These are phyloP conservation scores for Trichonephila clavipes DNA, from an alignment of 1,140 invertebrate genomes.

Conservation along the genomic window DNA sequence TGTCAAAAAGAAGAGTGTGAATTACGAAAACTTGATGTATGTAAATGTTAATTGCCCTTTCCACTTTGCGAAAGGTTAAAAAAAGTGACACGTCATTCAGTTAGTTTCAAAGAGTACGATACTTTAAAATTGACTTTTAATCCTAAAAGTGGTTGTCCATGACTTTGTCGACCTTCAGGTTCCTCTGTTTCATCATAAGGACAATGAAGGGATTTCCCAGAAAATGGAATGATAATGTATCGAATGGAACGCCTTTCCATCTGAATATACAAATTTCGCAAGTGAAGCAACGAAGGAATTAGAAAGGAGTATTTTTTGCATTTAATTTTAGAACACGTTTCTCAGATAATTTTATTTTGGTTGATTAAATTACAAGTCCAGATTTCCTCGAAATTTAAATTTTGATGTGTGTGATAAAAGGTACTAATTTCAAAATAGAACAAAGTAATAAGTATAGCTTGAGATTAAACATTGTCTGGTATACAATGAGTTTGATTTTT, in stretches of 20 bases:
- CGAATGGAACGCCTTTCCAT: neutral
- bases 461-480: too few species aligned
- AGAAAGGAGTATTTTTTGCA: neutral
- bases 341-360: too few species aligned
- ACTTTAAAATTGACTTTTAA: neutral
- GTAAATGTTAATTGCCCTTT: neutral
- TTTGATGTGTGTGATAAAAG: too few species aligned
- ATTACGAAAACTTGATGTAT: neutral
- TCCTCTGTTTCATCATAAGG: neutral
- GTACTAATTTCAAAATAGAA: too few species aligned
- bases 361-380: too few species aligned
- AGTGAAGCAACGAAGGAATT: neutral
- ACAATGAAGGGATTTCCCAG: neutral
- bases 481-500: too few species aligned
- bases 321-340: too few species aligned
- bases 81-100: neutral
- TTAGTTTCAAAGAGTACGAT: neutral
- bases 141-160: neutral
- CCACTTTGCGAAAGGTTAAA: neutral
- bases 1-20: neutral
- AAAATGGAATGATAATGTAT: neutral
- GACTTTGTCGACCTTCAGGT: neutral
- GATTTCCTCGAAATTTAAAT: too few species aligned
- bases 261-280: neutral
- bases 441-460: too few species aligned